Evolutionary conservation across 2,888 invertebrate genomes (phyloP), one percentile per base, ranked within the genome.

Genomic region (Lingula anatina): DNA sequence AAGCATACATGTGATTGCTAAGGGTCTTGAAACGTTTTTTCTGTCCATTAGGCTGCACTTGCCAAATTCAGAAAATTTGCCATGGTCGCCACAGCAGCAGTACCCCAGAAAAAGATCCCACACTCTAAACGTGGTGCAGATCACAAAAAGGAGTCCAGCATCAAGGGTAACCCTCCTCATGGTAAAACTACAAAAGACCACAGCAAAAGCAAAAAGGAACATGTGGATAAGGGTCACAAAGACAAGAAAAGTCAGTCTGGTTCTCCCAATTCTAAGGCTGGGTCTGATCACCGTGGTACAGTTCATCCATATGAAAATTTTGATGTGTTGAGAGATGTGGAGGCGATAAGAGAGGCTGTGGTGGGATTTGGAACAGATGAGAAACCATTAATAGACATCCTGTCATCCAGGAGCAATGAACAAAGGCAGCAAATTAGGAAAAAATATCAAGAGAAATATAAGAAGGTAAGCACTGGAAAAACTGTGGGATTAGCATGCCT

Each of bases 351-450:
- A 42, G 57, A 59, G 36, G 70, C 71, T 21, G 59, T 71, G 62
- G 49, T 57, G n/a, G 69, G 64, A 1, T 49, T 53, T 2, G 62
- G 64, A 7, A 64, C 62, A 18, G 63, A 67, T 49, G 68, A 68
- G 45, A 54, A 55, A 5, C 52, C 57, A 12, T 55, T 71, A n/a
- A 62, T 67, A 24, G 62, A 70, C 21, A 63, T 71, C 31, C 49
- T 71, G 42, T 51, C 66, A 5, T 46, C 53, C 21, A 53, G 62
- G 36, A 62, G 54, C 47, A 70, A 70, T 51, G 60, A 61, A 21
- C 65, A 70, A 51, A 51, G 71, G 50, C 71, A 71, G 51, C 43
- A 59, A n/a, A 48, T 71, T 20, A 68, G 63, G 54, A 54, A 59
- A 28, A 60, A 61, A 36, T 70, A 67, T 48, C 50, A 57, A 37